phyloP scores from a whole-genome alignment of 2,888 invertebrate species.

The Eucera pruinosa region DNA sequence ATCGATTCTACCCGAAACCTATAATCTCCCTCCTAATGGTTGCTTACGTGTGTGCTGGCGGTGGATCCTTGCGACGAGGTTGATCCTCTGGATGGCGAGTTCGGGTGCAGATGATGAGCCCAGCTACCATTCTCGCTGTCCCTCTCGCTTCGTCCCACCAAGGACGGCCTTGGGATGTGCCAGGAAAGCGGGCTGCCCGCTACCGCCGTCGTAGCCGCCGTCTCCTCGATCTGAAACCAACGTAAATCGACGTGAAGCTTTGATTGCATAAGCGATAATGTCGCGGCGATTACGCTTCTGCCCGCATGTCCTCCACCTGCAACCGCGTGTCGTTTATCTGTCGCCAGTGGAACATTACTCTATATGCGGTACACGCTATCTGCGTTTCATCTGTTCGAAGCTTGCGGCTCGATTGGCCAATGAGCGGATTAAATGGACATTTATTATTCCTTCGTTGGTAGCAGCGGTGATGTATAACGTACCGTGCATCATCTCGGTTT shows the following conservation, averaged over 20 bases:
- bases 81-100: constrained; percentile 85
- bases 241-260: constrained; percentile 69
- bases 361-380: constrained; percentile 35
- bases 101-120: constrained; percentile 79
- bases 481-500: no score
- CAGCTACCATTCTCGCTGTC: constrained; percentile 80
- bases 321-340: constrained; percentile 64
- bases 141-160: constrained; percentile 84
- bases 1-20: background rate
- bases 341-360: constrained; percentile 55
- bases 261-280: constrained; percentile 73
- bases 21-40: background rate
- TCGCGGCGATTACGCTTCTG: constrained; percentile 65
- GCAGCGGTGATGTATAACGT: no score
- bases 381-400: constrained; percentile 41
- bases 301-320: constrained; percentile 70
- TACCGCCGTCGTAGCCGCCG: constrained; percentile 71
- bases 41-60: constrained; percentile 91
- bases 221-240: constrained; percentile 76
- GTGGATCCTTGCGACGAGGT: constrained; percentile 90
- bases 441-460: constrained; percentile 18
- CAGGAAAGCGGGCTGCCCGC: constrained; percentile 85
- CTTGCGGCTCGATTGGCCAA: constrained; percentile 50
- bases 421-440: constrained; percentile 36
- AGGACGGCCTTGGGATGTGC: constrained; percentile 94